These are phyloP conservation scores for Aleiodes leptofemur DNA, from an alignment of 2,888 invertebrate genomes.

Conservation along the genomic window DNA sequence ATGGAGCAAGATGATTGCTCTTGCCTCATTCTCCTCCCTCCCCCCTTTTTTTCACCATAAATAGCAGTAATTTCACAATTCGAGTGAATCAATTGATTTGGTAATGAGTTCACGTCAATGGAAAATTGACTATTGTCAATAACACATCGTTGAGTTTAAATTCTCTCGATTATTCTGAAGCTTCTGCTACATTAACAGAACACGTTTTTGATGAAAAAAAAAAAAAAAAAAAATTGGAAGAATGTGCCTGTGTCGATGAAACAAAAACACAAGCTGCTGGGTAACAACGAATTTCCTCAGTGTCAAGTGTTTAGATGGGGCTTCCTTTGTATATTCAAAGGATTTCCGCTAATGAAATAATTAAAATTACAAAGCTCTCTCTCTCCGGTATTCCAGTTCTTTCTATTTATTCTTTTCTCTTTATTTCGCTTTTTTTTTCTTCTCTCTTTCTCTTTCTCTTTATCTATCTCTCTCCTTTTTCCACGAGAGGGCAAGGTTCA, in stretches of 20 bases:
- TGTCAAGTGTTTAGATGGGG: constrained; percentile 44
- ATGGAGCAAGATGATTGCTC: background rate
- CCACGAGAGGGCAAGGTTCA: constrained; percentile 41
- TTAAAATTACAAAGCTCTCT: constrained; percentile 61
- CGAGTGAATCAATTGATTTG: constrained; percentile 7
- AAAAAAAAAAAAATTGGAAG: background rate
- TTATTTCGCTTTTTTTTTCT: constrained; percentile 33
- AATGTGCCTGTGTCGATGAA: constrained; percentile 25
- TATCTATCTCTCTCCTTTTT: constrained; percentile 15
- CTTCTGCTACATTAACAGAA: background rate
- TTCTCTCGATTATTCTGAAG: background rate
- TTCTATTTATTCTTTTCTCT: constrained; percentile 24
- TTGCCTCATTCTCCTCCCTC: background rate
- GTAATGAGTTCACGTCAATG: constrained; percentile 6
- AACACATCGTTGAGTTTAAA: too few species aligned
- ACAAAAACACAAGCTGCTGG: constrained; percentile 53
- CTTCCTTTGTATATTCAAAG: constrained; percentile 58
- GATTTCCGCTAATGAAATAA: constrained; percentile 63
- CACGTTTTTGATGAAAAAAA: background rate
- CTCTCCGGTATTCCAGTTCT: constrained; percentile 37
- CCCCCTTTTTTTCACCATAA: background rate
- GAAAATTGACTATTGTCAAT: constrained; percentile 11
- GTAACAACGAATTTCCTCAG: constrained; percentile 49
- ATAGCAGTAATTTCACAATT: constrained; percentile 24
- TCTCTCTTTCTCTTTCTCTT: background rate